Conservation (phyloP, 1,140 invertebrate species). For the Diachasma alloeum region DNA sequence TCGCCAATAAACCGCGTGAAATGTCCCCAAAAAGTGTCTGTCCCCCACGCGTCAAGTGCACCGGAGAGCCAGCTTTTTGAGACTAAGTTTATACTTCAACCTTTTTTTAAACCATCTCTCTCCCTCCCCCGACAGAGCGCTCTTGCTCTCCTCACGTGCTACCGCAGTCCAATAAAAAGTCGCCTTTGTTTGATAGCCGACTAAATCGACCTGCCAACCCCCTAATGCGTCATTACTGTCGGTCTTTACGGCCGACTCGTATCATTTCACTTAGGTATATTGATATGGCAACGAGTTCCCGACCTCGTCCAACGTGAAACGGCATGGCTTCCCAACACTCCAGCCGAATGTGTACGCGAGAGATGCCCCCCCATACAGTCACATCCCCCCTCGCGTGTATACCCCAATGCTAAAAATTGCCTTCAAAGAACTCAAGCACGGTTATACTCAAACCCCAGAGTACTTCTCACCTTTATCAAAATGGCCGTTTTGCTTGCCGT, state of each 20-base stretch:
- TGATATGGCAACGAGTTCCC: conserved; percentile 67
- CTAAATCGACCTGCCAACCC: conserved; percentile 65
- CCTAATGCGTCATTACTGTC: conserved; percentile 68
- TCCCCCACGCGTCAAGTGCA: background rate
- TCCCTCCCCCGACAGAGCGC: no score
- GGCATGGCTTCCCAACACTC: conserved; percentile 23
- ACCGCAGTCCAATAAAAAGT: conserved; percentile 63
- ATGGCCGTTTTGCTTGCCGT: background rate
- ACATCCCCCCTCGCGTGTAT: background rate
- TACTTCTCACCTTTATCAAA: background rate
- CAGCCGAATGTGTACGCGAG: background rate
- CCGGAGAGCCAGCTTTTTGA: background rate
- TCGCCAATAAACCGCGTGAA: conserved; percentile 38
- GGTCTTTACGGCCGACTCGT: conserved; percentile 64
- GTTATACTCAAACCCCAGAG: background rate
- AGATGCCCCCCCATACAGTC: background rate
- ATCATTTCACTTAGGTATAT: conserved; percentile 69
- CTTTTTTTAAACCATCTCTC: background rate
- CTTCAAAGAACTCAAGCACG: background rate
- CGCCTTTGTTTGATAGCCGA: conserved; percentile 66
- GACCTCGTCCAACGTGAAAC: conserved; percentile 51
- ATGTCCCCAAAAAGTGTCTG: conserved; percentile 26
- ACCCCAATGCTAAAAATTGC: background rate
- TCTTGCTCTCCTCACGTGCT: conserved; percentile 42
- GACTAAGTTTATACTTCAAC: background rate